These are phyloP conservation scores for Eristalinus sepulchralis DNA, from an alignment of 2,888 invertebrate species.

Conservation along the genomic window DNA sequence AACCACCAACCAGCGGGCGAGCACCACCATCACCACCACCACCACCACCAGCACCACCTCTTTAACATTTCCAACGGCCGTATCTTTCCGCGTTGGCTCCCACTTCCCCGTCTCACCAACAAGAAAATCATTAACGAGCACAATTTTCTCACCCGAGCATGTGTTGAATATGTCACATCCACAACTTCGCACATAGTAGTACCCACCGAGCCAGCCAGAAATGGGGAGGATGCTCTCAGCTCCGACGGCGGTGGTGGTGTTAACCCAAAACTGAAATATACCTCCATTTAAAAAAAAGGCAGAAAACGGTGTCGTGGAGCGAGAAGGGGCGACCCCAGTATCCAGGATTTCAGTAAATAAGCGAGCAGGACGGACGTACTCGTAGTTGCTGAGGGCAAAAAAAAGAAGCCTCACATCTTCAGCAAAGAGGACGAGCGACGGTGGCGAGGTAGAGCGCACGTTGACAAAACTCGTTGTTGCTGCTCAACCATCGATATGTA, in stretches of 20 bases:
- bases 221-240: conserved; percentile 56
- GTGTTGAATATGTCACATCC: conserved; percentile 72
- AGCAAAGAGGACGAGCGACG: no score
- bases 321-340: neutral
- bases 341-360: conserved; percentile 44
- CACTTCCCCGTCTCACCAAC: conserved; percentile 58
- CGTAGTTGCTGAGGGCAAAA: neutral
- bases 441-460: conserved; percentile 2
- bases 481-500: conserved; percentile 33
- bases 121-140: conserved; percentile 72
- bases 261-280: conserved; percentile 53
- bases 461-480: conserved; percentile 71
- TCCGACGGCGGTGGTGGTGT: conserved; percentile 22
- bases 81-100: neutral
- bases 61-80: conserved; percentile 50
- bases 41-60: conserved; percentile 47
- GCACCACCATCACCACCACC: conserved; percentile 6
- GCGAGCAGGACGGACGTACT: conserved; percentile 52
- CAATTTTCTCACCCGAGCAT: conserved; percentile 72
- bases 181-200: conserved; percentile 71
- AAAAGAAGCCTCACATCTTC: conserved; percentile 42
- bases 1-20: conserved; percentile 6
- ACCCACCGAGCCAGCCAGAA: conserved; percentile 37
- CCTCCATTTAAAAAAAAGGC: conserved; percentile 58
- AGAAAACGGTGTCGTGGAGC: neutral